phyloP scores from a whole-genome alignment of 2,113 vertebrate genomes.

The Spea bombifrons region DNA sequence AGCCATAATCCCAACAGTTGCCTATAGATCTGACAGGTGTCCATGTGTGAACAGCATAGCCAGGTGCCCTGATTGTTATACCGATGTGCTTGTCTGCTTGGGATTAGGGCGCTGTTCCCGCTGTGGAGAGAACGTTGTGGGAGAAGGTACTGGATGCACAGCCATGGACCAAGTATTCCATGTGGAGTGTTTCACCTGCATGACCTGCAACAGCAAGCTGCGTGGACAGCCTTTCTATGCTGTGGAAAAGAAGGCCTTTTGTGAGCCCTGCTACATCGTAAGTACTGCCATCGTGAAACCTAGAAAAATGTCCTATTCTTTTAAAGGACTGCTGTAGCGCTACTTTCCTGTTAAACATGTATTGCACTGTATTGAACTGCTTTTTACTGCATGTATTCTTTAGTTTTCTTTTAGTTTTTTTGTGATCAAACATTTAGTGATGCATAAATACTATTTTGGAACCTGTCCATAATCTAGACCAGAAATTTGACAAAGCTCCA shows the following conservation, averaged over 20 bases:
- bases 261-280: constrained; percentile 96
- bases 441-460: too few relatives aligned
- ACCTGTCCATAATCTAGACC: neutral
- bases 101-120: constrained; percentile 86
- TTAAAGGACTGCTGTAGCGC: neutral
- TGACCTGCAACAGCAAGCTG: constrained; percentile 85
- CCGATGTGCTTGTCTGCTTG: constrained; percentile 11
- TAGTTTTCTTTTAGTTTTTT: neutral
- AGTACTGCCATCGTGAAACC: too few relatives aligned
- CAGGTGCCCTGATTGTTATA: too few relatives aligned
- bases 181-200: constrained; percentile 90
- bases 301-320: too few relatives aligned
- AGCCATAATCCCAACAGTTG: too few relatives aligned
- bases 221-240: constrained; percentile 95
- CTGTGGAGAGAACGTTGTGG: constrained; percentile 94
- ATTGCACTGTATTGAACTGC: too few relatives aligned
- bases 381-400: too few relatives aligned
- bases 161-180: constrained; percentile 99
- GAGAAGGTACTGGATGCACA: constrained; percentile 92
- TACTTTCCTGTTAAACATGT: too few relatives aligned
- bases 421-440: neutral
- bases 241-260: constrained; percentile 95
- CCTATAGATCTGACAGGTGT: too few relatives aligned
- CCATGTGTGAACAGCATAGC: too few relatives aligned
- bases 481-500: too few relatives aligned